Percentiles rank a stretch among this genome's conserved stretches.
Evolutionary conservation across 2,113 vertebrate species (phyloP).

Genomic region (Bos javanicus): DNA sequence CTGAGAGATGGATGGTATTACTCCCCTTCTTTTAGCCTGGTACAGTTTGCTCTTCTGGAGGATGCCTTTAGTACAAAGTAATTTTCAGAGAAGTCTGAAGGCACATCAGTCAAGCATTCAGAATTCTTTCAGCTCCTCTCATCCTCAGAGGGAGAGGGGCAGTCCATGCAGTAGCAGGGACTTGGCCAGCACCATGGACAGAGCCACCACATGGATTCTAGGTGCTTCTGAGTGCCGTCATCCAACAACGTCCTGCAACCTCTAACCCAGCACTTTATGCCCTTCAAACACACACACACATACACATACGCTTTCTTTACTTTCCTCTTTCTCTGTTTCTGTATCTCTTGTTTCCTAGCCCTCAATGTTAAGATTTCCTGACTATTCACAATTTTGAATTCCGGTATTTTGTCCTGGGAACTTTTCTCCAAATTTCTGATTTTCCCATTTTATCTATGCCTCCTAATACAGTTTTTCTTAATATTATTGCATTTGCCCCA

Average conservation of each 20-base stretch:
- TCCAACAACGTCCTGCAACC: not conserved
- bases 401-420: not conserved
- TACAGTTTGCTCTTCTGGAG: constrained; percentile 28
- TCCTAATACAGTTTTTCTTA: not conserved
- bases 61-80: constrained; percentile 39
- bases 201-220: not conserved
- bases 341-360: not conserved
- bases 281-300: not conserved
- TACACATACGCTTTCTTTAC: not conserved
- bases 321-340: not conserved
- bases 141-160: not conserved
- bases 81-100: constrained; percentile 39
- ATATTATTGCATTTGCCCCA: not conserved
- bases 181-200: not conserved
- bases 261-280: not conserved
- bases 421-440: not conserved
- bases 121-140: constrained; percentile 18
- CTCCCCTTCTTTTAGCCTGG: constrained; percentile 14
- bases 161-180: not conserved
- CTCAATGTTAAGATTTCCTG: not conserved
- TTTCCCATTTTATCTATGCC: not conserved
- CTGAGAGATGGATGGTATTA: constrained; percentile 36
- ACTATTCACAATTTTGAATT: constrained; percentile 16
- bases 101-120: not conserved
- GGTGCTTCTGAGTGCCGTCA: not conserved